Evolutionary conservation across 1,140 invertebrate species (phyloP), one percentile per base, ranked within the genome.

Genomic region (Trachymyrmex cornetzi): DNA sequence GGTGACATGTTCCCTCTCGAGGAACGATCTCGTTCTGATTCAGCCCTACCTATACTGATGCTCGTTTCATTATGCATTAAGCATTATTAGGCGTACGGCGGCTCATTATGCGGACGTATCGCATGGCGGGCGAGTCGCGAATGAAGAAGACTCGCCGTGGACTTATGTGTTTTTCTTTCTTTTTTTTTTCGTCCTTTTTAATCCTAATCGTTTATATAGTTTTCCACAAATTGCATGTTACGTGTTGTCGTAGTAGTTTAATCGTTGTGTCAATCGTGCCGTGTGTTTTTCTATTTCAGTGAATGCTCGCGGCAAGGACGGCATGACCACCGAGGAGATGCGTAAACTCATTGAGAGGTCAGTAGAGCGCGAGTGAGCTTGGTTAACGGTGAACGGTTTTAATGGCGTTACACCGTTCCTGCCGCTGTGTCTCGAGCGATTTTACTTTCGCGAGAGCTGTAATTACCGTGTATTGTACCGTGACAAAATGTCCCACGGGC

Each of bases 321-420:
- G 97, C 96, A 97, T 98, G 97, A 97, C 97, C 96, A 98, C 97
- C 96, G 98, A 98, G 96, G 98, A 98, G 97, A 98, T 98, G 97
- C 97, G 98, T 96, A 98, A 98, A 97, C 97, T 99, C 96, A 98
- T 99, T 96, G 98, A 99, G 97, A 98, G 98, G 98, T 98, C 97
- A 98, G 96, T 97, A 96, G 91, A 90, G 93, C 90, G 91, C 87
- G 88, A 89, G 87, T 92, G 89, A 87, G 88, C 74, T 91, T 89
- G 84, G 77, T 91, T 88, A 86, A 90, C 89, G 90, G 87, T 87
- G 86, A 63, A 75, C 89, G 77, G 63, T 74, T 64, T 81, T 44
- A 66, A 79, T 50, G 63, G 59, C 74, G 75, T 88, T 88, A 74
- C 85, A 74, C 89, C 90, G 87, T 91, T 85, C 75, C 85, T 87